phyloP scores from a whole-genome alignment of 2,888 invertebrate genomes.

The Rhingia rostrata region DNA sequence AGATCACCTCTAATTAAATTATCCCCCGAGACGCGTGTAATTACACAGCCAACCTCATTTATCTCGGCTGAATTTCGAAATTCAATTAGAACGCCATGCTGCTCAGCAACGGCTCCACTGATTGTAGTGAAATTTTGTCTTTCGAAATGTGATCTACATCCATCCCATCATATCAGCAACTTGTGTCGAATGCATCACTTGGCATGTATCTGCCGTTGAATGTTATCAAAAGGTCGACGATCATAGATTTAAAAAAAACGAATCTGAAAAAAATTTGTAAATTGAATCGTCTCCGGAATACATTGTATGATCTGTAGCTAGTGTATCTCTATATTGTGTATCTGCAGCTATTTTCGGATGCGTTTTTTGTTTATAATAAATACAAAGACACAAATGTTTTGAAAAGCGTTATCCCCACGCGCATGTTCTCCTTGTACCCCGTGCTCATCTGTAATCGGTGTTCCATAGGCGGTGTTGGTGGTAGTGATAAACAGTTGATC shows the following conservation, averaged over 20 bases:
- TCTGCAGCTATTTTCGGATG: conserved; percentile 21
- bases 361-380: conserved; percentile 38
- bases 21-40: not conserved
- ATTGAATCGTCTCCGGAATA: conserved; percentile 5
- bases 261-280: not conserved
- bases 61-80: not conserved
- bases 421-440: not conserved
- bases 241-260: not conserved
- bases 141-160: conserved; percentile 1
- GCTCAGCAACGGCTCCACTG: too few species aligned
- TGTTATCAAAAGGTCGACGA: conserved; percentile 44
- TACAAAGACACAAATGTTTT: conserved; percentile 27
- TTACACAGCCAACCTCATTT: not conserved
- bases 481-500: conserved; percentile 23
- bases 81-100: not conserved
- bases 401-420: not conserved
- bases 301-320: conserved; percentile 1
- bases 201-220: not conserved
- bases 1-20: conserved; percentile 45
- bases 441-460: not conserved
- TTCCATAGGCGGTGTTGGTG: not conserved
- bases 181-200: not conserved
- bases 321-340: not conserved
- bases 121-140: not conserved
- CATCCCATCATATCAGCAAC: not conserved